phyloP scores from a whole-genome alignment of 2,113 vertebrate genomes.

The Emydura subglobosa region DNA sequence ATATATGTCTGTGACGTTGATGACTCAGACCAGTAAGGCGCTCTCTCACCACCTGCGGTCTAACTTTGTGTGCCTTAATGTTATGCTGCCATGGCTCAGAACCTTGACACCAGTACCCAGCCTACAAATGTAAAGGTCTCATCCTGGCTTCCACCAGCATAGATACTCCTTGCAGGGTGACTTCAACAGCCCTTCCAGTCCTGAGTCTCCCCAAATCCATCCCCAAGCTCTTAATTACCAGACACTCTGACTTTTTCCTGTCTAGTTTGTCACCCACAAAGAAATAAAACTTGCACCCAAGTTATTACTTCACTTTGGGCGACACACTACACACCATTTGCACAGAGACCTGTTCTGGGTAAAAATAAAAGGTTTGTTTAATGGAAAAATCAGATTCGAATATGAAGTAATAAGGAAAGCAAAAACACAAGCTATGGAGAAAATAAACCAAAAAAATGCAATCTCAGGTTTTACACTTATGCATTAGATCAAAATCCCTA shows the following conservation, averaged over 20 bases:
- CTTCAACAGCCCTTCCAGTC: not conserved
- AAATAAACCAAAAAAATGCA: not conserved
- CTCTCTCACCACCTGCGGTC: not conserved
- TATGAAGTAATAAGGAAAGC: not conserved
- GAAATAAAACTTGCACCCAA: not conserved
- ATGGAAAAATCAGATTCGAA: not conserved
- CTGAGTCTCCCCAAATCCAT: not conserved
- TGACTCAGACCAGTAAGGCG: not conserved
- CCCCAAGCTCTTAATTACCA: not conserved
- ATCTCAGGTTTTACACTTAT: not conserved
- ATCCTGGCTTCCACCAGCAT: not conserved
- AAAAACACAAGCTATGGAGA: not conserved
- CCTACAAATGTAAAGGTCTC: not conserved
- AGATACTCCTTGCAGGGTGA: not conserved
- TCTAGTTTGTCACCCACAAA: not conserved
- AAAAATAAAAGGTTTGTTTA: not conserved
- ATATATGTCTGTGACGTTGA: not conserved
- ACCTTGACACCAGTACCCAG: not conserved
- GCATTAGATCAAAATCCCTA: not conserved
- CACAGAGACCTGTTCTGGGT: not conserved
- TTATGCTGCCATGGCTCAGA: not conserved
- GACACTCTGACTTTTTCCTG: not conserved
- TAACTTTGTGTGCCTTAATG: not conserved
- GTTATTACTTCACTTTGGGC: not conserved
- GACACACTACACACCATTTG: not conserved